Evolutionary conservation across 2,888 invertebrate species (phyloP), one percentile per base, ranked within the genome.

Genomic region (Sympetrum striolatum): DNA sequence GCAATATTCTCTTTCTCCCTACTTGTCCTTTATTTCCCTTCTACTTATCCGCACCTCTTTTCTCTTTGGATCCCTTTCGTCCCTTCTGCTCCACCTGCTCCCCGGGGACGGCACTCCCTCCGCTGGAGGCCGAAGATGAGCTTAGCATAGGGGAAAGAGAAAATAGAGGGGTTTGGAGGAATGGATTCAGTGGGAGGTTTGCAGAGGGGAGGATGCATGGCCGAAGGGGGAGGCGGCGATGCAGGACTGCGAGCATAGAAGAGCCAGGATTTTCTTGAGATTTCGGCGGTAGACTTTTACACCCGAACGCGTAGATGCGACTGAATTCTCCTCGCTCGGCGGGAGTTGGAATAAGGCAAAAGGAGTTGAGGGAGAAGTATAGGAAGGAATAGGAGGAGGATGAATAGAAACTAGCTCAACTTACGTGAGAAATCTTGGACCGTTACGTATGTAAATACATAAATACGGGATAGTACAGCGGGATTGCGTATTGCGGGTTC

Each of bases 131-230:
- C 79, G 35, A 35, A 90, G 90, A 79, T 80, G 90, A 90, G 80
- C 90, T 80, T 86, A 86, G 86, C 60, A 86, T 86, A 86, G 39
- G 82, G 37, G 90, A 80, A 90, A 80, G 91, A 80, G 91, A 81
- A 81, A 44, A 44, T 60, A 44, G 91, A 90, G 82, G 90, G 90
- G 91, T 91, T 31, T 91, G 91, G 90, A 81, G 79, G 64, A 80
- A 82, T 82, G 80, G 81, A 79, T 90, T 86, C 79, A 64, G 58
- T 35, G 90, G 60, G 80, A 44, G 22, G 90, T 53, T 25, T 39
- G 64, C 90, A 44, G 44, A 44, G 18, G 64, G 91, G 73, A n/a
- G 73, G 25, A 73, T 73, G 73, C 73, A 73, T 73, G 73, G 73
- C 25, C 73, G 73, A 14, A 25, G 39, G 79, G 53, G 25, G 90